A percentile compares a stretch with the other conserved stretches of the same genome.
These are phyloP conservation scores for Sebastes dallii DNA, from an alignment of 2,797 vertebrate genomes.

Conservation along the genomic window DNA sequence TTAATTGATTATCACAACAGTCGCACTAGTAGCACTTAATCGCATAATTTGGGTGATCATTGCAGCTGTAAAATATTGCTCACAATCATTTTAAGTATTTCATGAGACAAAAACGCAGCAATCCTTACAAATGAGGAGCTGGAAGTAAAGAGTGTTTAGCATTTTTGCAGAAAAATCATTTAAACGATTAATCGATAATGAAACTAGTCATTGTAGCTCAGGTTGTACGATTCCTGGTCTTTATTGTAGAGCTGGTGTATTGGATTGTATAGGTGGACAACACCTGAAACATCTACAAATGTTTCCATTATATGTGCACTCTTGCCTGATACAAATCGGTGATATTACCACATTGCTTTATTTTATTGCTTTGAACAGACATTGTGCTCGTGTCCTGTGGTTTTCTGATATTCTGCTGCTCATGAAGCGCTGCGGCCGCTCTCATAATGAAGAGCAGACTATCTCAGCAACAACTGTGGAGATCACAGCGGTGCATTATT, in stretches of 20 bases:
- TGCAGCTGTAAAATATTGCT: not conserved
- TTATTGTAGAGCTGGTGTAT: not conserved
- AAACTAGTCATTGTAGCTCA: not conserved
- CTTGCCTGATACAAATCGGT: not conserved
- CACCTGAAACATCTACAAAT: not conserved
- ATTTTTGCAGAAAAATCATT: not conserved
- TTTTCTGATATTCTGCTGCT: not conserved
- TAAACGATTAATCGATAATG: not conserved
- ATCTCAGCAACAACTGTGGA: slow-evolving; percentile 8
- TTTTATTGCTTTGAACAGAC: not conserved
- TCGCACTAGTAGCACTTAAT: too few relatives aligned
- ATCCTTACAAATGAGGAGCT: not conserved
- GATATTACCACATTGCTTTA: not conserved
- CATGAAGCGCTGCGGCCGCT: not conserved
- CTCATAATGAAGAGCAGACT: slow-evolving; percentile 25
- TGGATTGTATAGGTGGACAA: not conserved
- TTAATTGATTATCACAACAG: not conserved
- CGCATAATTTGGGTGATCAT: too few relatives aligned
- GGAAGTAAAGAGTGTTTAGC: not conserved
- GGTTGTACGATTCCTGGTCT: not conserved
- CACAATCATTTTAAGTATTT: not conserved
- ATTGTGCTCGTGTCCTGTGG: not conserved
- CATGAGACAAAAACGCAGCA: not conserved
- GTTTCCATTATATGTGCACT: not conserved
- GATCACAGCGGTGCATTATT: slow-evolving; percentile 43